Conservation (phyloP, 2,113 vertebrate genomes). For the Bostrychus sinensis region DNA sequence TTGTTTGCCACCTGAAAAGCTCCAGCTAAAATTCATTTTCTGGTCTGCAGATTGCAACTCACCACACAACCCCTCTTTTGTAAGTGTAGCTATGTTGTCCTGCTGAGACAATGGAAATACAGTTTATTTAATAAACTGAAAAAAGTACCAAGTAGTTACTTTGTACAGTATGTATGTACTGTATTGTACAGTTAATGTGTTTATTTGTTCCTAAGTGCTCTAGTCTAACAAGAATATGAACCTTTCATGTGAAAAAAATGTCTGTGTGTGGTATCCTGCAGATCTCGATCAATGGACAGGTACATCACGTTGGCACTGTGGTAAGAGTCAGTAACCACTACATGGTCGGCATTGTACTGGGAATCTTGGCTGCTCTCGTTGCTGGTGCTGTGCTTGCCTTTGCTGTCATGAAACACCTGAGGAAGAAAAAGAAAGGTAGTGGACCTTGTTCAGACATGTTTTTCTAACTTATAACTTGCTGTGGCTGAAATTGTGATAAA, state of each 20-base stretch:
- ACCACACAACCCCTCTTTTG: too few species aligned
- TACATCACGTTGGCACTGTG: slow-evolving; percentile 83
- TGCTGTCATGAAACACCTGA: slow-evolving; percentile 78
- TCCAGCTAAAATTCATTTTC: too few species aligned
- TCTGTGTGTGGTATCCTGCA: slow-evolving; percentile 27
- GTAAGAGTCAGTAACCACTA: slow-evolving; percentile 75
- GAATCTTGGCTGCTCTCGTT: slow-evolving; percentile 80
- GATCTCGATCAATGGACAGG: slow-evolving; percentile 83
- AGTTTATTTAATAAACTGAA: too few species aligned
- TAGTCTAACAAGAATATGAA: too few species aligned
- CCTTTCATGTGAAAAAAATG: not conserved
- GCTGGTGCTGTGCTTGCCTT: slow-evolving; percentile 75
- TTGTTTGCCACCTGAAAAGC: too few species aligned
- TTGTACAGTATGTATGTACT: too few species aligned
- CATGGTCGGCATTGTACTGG: slow-evolving; percentile 82
- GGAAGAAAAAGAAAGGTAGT: slow-evolving; percentile 83
- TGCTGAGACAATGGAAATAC: too few species aligned
- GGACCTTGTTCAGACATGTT: slow-evolving; percentile 52
- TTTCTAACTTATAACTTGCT: slow-evolving; percentile 9
- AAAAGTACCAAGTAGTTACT: too few species aligned
- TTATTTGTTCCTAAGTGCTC: too few species aligned
- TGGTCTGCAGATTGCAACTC: too few species aligned
- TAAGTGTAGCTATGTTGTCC: too few species aligned
- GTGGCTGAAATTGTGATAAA: slow-evolving; percentile 19
- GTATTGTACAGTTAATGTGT: too few species aligned